phyloP scores from a whole-genome alignment of 2,113 vertebrate species.

The Isurus oxyrinchus region DNA sequence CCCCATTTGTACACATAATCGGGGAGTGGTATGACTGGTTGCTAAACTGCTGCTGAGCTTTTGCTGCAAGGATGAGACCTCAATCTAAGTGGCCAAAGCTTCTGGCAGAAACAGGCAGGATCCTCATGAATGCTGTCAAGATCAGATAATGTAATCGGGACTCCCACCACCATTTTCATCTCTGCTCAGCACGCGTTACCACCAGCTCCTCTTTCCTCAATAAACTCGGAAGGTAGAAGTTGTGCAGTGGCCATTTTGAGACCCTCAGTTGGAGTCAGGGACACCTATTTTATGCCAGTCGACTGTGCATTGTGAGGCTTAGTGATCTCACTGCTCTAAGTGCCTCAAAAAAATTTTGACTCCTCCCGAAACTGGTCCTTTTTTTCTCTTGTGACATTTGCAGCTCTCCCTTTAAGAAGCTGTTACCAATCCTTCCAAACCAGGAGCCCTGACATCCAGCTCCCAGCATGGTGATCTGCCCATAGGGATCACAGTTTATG shows the following conservation, averaged over 20 bases:
- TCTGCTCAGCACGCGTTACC: not conserved
- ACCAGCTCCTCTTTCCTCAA: not conserved
- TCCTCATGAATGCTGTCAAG: not conserved
- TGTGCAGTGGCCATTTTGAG: not conserved
- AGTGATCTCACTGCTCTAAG: too few relatives aligned
- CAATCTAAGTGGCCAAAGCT: not conserved
- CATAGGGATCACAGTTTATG: not conserved
- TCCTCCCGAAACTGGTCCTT: not conserved
- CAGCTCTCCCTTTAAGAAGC: not conserved
- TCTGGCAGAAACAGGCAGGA: not conserved
- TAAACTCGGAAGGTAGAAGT: not conserved
- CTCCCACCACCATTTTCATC: not conserved
- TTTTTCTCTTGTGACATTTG: not conserved
- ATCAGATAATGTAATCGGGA: not conserved
- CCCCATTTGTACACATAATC: not conserved
- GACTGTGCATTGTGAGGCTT: not conserved
- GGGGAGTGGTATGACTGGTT: not conserved
- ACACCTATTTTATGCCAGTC: not conserved
- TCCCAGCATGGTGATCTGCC: not conserved
- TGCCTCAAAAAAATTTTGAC: not conserved
- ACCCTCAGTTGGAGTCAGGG: too few relatives aligned
- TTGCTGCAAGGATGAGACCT: not conserved
- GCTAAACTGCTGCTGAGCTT: not conserved
- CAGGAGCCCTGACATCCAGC: too few relatives aligned
- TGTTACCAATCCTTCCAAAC: not conserved